Base-by-base conservation (phyloP, 2,888 invertebrate genomes). In the Drosophila imparisetae region DNA sequence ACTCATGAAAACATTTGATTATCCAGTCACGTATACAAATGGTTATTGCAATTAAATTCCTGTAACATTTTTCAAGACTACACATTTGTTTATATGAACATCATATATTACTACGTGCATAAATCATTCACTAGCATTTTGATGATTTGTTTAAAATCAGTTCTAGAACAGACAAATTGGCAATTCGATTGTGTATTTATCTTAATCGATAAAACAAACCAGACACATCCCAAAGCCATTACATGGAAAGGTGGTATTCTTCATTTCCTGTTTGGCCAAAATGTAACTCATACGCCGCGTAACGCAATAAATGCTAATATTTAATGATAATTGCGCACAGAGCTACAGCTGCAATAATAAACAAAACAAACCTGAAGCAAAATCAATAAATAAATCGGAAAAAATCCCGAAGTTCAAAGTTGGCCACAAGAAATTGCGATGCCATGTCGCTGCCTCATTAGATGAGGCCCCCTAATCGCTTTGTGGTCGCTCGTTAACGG, bases 221-320 rank as follows among this genome's bases (percentile, higher is more conserved):
- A 67, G 59, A 61, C 34, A 27, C 13, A 49, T 57, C 49, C 48
- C 61, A 45, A 65, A 53, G 36, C 27, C 48, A 65, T 78, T 75
- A 64, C 27, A 11, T 30, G 18, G 15, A 30, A 32, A 40, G 24
- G 30, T 38, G 21, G 49, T 38, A 5, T 34, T 57, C 45, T 42
- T 45, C 57, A 71, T 81, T 85, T 89, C 82, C 90, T 85, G 84
- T 67, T 76, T 67, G 49, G 55, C 54, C 42, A 64, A 69, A 71
- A 68, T 74, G 80, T 90, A 85, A 77, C 90, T 74, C 73, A 86
- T 88, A 80, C 85, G 85, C 88, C 64, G 63, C 68, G 75, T 85
- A 50, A 50, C 67, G 69, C 67, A 72, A 76, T 67, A 75, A 75
- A 86, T 89, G 88, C 90, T 79, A 89, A 89, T 84, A 77, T 76